Percentiles rank a stretch among this genome's conserved stretches.
Evolutionary conservation across 2,888 invertebrate species (phyloP).

Genomic region (Nebria salina): DNA sequence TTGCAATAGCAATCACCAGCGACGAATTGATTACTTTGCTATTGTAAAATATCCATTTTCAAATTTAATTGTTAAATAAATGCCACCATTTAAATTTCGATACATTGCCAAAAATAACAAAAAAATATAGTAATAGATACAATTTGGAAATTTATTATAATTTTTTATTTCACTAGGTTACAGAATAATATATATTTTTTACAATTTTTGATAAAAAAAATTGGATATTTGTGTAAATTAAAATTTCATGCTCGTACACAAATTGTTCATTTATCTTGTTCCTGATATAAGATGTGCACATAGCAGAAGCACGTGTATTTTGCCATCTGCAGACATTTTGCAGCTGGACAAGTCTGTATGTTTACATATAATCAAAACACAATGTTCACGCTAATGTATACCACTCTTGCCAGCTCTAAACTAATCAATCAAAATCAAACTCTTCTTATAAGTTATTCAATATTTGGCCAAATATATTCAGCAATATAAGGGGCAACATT

Average conservation of each 20-base stretch:
- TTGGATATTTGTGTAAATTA: not conserved
- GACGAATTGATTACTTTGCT: not conserved
- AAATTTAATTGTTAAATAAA: too few relatives aligned
- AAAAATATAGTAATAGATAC: too few relatives aligned
- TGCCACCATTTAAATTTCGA: too few relatives aligned
- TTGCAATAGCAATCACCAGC: not conserved
- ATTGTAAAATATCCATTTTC: too few relatives aligned
- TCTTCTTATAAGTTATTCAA: not conserved
- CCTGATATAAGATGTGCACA: not conserved
- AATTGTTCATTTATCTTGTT: not conserved
- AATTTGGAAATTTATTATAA: too few relatives aligned
- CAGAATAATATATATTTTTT: too few relatives aligned
- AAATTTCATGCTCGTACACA: not conserved
- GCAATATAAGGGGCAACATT: too few relatives aligned
- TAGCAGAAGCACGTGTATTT: not conserved
- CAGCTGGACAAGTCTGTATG: not conserved
- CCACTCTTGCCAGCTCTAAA: not conserved
- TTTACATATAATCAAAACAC: conserved; percentile 1
- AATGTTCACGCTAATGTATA: not conserved
- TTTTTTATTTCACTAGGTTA: too few relatives aligned
- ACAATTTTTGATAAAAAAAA: not conserved
- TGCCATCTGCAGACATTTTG: conserved; percentile 1
- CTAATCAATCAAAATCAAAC: not conserved
- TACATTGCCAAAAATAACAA: too few relatives aligned
- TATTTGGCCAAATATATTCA: not conserved